These are phyloP conservation scores for Ceratosolen solmsi DNA, from an alignment of 1,140 invertebrate species.

Conservation along the genomic window DNA sequence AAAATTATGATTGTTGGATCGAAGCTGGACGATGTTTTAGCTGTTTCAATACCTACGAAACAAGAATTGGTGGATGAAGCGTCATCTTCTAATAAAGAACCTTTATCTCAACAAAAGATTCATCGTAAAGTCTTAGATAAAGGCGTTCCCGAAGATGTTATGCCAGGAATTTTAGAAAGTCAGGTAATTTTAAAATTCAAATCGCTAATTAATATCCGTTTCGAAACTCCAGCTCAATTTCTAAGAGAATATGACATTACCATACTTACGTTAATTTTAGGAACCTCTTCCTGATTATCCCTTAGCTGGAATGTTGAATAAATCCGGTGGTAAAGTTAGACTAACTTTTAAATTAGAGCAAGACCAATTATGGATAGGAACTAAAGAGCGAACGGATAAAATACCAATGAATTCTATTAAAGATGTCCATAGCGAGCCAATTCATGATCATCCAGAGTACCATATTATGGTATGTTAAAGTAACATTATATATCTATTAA, in stretches of 20 bases:
- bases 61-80: constrained; percentile 71
- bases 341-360: constrained; percentile 94
- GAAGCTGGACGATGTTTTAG: constrained; percentile 90
- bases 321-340: constrained; percentile 92
- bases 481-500: background rate
- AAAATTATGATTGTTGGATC: constrained; percentile 96
- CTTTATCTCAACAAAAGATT: constrained; percentile 87
- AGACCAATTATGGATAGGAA: constrained; percentile 95
- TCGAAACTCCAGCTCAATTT: background rate
- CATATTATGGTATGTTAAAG: constrained; percentile 86
- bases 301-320: constrained; percentile 92
- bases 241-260: too few species aligned
- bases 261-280: constrained; percentile 64
- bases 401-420: constrained; percentile 93
- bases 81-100: constrained; percentile 81
- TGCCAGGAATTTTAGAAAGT: constrained; percentile 88
- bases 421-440: constrained; percentile 87
- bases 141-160: constrained; percentile 91
- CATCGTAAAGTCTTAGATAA: constrained; percentile 93
- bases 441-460: constrained; percentile 93
- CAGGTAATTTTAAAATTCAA: constrained; percentile 74
- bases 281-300: constrained; percentile 88
- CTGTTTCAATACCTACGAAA: constrained; percentile 81
- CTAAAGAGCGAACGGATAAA: constrained; percentile 95
- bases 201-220: background rate